phyloP scores from a whole-genome alignment of 2,797 vertebrate species.

The Schizopygopsis pylzovi region DNA sequence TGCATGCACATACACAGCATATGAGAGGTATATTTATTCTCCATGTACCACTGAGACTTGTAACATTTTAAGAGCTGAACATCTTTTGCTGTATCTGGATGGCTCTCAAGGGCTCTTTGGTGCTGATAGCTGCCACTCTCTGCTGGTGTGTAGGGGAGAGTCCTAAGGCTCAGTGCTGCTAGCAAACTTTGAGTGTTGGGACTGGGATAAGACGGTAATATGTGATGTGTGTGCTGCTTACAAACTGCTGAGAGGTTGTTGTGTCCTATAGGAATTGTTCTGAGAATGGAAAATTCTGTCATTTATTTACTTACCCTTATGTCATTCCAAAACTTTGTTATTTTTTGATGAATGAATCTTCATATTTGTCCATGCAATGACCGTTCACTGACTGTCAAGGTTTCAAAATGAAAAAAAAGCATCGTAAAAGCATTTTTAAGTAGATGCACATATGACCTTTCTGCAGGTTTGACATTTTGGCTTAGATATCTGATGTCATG shows the following conservation, averaged over 20 bases:
- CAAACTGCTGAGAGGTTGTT: slow-evolving; percentile 9
- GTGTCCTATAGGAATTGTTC: slow-evolving; percentile 1
- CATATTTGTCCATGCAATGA: not conserved
- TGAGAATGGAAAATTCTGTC: not conserved
- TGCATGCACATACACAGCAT: slow-evolving; percentile 7
- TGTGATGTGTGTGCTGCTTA: slow-evolving; percentile 13
- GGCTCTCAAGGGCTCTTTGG: slow-evolving; percentile 41
- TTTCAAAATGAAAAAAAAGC: slow-evolving; percentile 19
- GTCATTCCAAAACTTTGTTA: not conserved
- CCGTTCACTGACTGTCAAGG: not conserved
- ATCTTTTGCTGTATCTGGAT: slow-evolving; percentile 47
- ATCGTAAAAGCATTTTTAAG: not conserved
- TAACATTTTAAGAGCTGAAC: slow-evolving; percentile 26
- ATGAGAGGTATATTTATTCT: slow-evolving; percentile 41
- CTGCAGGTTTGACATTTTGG: not conserved
- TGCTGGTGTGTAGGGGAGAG: slow-evolving; percentile 29
- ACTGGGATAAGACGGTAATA: slow-evolving; percentile 28
- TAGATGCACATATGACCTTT: slow-evolving; percentile 8
- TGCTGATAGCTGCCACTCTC: slow-evolving; percentile 51
- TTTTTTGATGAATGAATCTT: not conserved
- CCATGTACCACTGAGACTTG: slow-evolving; percentile 21
- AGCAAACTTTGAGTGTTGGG: slow-evolving; percentile 3
- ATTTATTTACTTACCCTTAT: not conserved
- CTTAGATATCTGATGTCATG: slow-evolving; percentile 12
- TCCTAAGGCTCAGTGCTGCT: slow-evolving; percentile 19